phyloP scores from a whole-genome alignment of 1,140 invertebrate species.

The Meloidogyne chitwoodi region DNA sequence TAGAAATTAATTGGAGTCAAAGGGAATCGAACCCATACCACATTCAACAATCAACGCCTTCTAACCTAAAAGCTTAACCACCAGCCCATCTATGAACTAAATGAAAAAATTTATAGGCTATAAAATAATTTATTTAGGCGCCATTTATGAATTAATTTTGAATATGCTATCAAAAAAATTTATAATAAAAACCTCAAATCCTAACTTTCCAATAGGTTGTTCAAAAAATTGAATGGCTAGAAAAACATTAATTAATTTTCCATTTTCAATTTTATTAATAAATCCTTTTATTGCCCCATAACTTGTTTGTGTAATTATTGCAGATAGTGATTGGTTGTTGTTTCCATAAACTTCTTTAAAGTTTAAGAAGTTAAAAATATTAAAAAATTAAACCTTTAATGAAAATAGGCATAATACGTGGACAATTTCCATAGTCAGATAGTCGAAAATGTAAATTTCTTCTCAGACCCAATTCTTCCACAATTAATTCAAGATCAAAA shows the following conservation, averaged over 20 bases:
- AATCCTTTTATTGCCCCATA: slow-evolving; percentile 13
- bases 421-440: background rate
- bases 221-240: slow-evolving; percentile 16
- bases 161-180: background rate
- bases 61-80: too few relatives aligned
- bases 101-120: too few relatives aligned
- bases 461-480: background rate
- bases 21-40: too few relatives aligned
- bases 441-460: background rate
- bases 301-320: background rate
- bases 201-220: slow-evolving; percentile 4
- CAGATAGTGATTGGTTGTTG: too few relatives aligned
- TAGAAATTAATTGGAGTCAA: too few relatives aligned
- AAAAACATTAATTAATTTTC: slow-evolving; percentile 7
- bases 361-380: too few relatives aligned
- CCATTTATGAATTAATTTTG: background rate
- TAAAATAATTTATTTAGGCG: too few relatives aligned
- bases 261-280: background rate
- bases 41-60: background rate
- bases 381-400: too few relatives aligned
- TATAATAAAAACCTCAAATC: slow-evolving; percentile 16
- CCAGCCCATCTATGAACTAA: too few relatives aligned
- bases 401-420: too few relatives aligned
- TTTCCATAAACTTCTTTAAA: too few relatives aligned
- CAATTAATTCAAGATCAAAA: background rate